Base-by-base conservation (phyloP, 2,797 vertebrate genomes). In the Diplodus puntazzo region DNA sequence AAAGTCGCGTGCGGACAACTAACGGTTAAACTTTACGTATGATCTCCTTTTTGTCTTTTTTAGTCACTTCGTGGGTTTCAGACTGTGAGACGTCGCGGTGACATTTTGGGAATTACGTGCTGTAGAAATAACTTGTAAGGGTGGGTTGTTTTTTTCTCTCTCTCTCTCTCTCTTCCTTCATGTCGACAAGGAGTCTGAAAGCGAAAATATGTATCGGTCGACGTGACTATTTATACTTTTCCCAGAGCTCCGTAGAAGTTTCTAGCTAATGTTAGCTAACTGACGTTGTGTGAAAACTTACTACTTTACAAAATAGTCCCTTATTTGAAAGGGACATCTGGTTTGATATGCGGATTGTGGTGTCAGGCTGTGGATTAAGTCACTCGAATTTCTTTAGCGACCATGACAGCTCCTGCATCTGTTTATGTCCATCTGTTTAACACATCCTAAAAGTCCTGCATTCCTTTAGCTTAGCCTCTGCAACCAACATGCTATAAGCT, bases 361-460 rank as follows among this genome's bases (percentile, higher is more conserved):
- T 85, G 88, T 83, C 89, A 90, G 84, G 83, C 85, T 84, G 67
- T 89, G 89, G 91, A 93, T 93, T 92, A 93, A 93, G 87, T 89
- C 77, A 75, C 81, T 88, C 61, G 83, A 78, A 79, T 91, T 88
- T 91, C 76, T 83, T 84, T 75, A 87, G 84, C 88, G 85, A 81
- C 87, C 87, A 85, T 92, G 86, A 89, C 91, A 92, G 86, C 82
- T 88, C 86, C 76, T 92, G 84, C 88, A 90, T 94, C 85, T 91
- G 90, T 88, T 90, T 88, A 78, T 72, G 91, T 92, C 87, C 90
- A 90, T 93, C 86, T 89, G 90, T 82, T 89, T 89, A 78, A 84
- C 78, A 81, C 89, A 83, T 85, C 69, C 84, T 81, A 64, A 82
- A 91, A 84, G 62, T 78, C 84, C 58, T 86, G 72, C 85, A 85